Base-by-base conservation (phyloP, 2,888 invertebrate species). In the Andrena praecox region DNA sequence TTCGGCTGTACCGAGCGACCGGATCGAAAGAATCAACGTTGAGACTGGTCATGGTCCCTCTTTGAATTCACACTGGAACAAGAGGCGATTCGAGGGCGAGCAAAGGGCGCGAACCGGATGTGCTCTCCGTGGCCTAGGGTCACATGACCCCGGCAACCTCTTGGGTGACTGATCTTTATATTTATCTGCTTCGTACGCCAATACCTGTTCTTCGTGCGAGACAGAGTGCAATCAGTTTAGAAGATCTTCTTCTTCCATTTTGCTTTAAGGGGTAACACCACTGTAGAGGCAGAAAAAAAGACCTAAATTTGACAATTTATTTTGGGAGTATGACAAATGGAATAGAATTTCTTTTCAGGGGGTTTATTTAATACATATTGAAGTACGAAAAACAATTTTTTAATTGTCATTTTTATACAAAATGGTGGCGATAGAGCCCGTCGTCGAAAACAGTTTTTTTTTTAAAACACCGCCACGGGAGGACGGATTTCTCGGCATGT, bases 31-130 rank as follows among this genome's bases (percentile, higher is more conserved):
- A 90, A 91, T 90, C 90, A 87, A 90, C 88, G 83, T 93, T 93
- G 93, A 92, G 93, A 93, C 92, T 93, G 93, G 93, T 93, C 93
- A 92, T 91, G 93, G 91, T 91, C 86, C 77, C 12, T 75, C 50
- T 80, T 80, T 82, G 70, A 80, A 74, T 76, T 67, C 27, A n/a
- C 29, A 66, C n/a, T 52, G 75, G 74, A 72, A 68, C 74, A 59
- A 75, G 64, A 63, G 52, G 67, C 56, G 63, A 85, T 48, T 72
- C 27, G 81, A 86, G 83, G 24, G 27, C 74, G 50, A 69, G 50
- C 69, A 48, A 70, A 82, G 89, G 86, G 81, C 86, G 86, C 80
- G 84, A 85, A 90, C 87, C 87, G 77, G 77, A 81, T 80, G 80
- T 81, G 80, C 71, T 82, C 83, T 8, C 12, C 84, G 80, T 84